Evolutionary conservation across 2,888 invertebrate genomes (phyloP).

Genomic region (Dusona sp.): DNA sequence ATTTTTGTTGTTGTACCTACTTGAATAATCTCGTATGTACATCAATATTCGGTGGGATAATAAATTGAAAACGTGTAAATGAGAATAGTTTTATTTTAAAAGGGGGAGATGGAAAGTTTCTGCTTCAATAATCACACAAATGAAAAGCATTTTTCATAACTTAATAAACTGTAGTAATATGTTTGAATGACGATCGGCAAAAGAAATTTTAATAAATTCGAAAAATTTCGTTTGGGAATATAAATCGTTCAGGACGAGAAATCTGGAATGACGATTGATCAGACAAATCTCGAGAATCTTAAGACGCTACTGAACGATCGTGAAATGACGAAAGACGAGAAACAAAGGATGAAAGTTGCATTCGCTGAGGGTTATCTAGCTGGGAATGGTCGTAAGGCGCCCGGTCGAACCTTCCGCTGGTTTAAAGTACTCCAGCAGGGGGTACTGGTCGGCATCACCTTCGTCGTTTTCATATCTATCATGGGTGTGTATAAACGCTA

Average conservation of each 20-base stretch:
- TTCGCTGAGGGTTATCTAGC: conserved; percentile 96
- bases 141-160: background rate
- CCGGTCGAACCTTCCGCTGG: conserved; percentile 84
- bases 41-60: background rate
- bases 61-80: background rate
- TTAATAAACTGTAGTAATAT: background rate
- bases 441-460: conserved; percentile 86
- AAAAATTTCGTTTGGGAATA: conserved; percentile 16
- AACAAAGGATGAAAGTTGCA: conserved; percentile 92
- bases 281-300: conserved; percentile 85
- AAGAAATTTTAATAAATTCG: background rate
- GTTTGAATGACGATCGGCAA: background rate
- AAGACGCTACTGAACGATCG: conserved; percentile 86
- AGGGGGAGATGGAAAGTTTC: background rate
- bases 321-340: conserved; percentile 86
- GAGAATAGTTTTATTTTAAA: background rate
- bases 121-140: background rate
- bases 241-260: conserved; percentile 72
- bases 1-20: background rate
- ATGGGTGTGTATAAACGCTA: conserved; percentile 84
- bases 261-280: conserved; percentile 71
- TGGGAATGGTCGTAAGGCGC: conserved; percentile 85
- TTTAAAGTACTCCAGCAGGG: conserved; percentile 91
- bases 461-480: conserved; percentile 89
- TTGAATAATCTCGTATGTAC: conserved; percentile 11